Evolutionary conservation across 2,113 vertebrate genomes (phyloP).

Genomic region (Chamaetylas fuelleborni): DNA sequence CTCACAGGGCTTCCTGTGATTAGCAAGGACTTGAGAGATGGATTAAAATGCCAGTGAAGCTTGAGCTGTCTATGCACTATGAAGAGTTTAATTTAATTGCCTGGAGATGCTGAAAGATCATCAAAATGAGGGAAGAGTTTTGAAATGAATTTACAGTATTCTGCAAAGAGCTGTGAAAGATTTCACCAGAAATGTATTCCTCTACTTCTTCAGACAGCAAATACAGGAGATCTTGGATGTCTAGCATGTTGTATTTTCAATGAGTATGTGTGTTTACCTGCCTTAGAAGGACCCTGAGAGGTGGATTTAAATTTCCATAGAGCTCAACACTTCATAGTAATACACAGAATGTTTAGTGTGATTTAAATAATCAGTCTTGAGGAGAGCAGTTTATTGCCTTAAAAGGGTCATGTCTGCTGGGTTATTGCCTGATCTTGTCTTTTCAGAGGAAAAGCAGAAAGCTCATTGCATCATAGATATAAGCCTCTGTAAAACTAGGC

Average conservation of each 20-base stretch:
- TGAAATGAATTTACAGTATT: neutral
- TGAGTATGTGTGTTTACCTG: neutral
- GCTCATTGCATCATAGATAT: neutral
- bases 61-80: neutral
- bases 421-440: neutral
- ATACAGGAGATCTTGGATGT: neutral
- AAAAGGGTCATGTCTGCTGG: neutral
- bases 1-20: neutral
- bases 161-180: neutral
- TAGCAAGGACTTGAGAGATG: neutral
- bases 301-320: neutral
- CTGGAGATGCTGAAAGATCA: neutral
- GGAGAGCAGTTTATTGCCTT: neutral
- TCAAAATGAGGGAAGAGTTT: neutral
- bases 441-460: neutral
- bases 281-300: neutral
- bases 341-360: neutral
- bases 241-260: neutral
- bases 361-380: neutral
- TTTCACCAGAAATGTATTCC: neutral
- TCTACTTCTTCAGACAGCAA: neutral
- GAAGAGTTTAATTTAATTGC: neutral
- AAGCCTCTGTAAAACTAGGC: neutral
- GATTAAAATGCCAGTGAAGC: neutral
- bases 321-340: neutral